Conservation (phyloP, 2,113 vertebrate genomes). For the Argyrosomus japonicus region DNA sequence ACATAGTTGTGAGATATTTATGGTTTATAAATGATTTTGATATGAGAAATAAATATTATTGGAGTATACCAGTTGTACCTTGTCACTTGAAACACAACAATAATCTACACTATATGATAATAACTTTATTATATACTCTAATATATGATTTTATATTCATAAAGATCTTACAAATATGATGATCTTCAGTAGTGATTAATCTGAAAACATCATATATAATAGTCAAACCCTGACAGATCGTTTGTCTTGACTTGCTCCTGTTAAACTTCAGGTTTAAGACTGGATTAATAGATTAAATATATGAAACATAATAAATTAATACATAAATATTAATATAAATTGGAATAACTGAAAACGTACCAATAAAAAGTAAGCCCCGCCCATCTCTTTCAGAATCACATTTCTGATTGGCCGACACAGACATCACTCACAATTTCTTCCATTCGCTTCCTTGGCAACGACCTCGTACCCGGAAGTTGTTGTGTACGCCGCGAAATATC, state of each 20-base stretch:
- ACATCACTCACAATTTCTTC: background rate
- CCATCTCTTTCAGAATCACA: background rate
- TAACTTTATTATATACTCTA: too few relatives aligned
- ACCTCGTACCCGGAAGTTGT: conserved; percentile 42
- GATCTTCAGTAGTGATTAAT: too few relatives aligned
- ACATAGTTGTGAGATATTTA: conserved; percentile 30
- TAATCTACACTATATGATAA: too few relatives aligned
- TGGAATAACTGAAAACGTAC: background rate
- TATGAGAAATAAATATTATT: conserved; percentile 62
- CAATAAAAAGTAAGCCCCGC: background rate
- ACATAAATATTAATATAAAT: background rate
- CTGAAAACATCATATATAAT: too few relatives aligned
- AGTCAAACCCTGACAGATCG: too few relatives aligned
- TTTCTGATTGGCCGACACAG: conserved; percentile 26
- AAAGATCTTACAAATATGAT: too few relatives aligned
- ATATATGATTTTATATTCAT: too few relatives aligned
- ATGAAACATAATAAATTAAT: background rate
- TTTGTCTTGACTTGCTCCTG: background rate
- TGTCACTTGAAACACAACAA: background rate
- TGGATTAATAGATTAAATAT: too few relatives aligned
- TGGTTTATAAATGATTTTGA: conserved; percentile 42
- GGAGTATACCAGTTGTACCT: background rate
- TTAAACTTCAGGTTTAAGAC: background rate
- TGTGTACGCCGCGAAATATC: conserved; percentile 41
- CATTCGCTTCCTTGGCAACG: conserved; percentile 49